Conservation (phyloP, 2,888 invertebrate genomes). For the Trichacis sp. region DNA sequence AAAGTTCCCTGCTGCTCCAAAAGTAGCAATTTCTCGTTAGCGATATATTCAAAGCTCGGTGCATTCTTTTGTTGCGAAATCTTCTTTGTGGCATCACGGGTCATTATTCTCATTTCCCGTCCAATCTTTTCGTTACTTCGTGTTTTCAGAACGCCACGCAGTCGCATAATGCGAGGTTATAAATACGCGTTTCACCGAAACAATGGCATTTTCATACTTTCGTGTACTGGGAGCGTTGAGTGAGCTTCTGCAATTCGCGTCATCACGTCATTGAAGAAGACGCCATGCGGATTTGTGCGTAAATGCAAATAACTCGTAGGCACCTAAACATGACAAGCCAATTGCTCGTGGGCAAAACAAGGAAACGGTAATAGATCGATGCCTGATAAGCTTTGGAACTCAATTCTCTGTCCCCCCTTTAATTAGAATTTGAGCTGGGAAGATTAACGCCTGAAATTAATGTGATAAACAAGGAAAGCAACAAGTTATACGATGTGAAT, state of each 20-base stretch:
- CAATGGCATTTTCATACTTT: slow-evolving; percentile 25
- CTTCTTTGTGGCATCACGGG: neutral
- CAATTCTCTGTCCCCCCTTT: too few species aligned
- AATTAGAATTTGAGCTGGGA: too few species aligned
- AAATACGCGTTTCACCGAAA: slow-evolving; percentile 9
- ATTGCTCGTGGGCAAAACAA: slow-evolving; percentile 30
- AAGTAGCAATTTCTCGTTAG: neutral
- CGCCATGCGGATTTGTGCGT: slow-evolving; percentile 28
- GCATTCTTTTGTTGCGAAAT: neutral
- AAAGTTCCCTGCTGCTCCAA: neutral
- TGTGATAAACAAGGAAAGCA: too few species aligned
- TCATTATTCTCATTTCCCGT: slow-evolving; percentile 16
- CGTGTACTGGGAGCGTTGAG: slow-evolving; percentile 8
- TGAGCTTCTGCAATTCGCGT: slow-evolving; percentile 8
- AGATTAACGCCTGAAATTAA: too few species aligned
- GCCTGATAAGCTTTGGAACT: slow-evolving; percentile 23
- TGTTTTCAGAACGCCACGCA: slow-evolving; percentile 17
- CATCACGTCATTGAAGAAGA: too few species aligned
- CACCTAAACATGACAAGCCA: slow-evolving; percentile 32
- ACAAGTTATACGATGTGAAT: too few species aligned
- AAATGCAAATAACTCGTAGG: slow-evolving; percentile 40
- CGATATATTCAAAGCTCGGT: neutral
- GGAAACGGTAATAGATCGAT: slow-evolving; percentile 29
- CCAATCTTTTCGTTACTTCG: slow-evolving; percentile 25
- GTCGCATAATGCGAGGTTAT: neutral